These are phyloP conservation scores for Nannoperca australis DNA, from an alignment of 2,797 vertebrate species.

Conservation along the genomic window DNA sequence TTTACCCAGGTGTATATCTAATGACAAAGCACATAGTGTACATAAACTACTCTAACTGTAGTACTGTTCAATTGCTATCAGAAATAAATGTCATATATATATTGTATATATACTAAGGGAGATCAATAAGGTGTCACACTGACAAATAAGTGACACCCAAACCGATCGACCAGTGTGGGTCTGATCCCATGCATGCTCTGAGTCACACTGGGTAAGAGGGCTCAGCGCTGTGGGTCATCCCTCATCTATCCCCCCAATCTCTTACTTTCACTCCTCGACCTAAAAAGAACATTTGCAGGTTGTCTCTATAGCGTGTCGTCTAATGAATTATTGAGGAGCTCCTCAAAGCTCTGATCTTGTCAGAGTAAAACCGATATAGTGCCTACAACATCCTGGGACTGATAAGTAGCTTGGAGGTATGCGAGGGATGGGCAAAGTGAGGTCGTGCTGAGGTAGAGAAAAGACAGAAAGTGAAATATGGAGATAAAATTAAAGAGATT, in stretches of 20 bases:
- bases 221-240: slow-evolving; percentile 34
- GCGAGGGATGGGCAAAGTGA: slow-evolving; percentile 36
- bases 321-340: slow-evolving; percentile 75
- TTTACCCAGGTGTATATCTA: neutral
- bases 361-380: slow-evolving; percentile 59
- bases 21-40: neutral
- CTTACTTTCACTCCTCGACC: slow-evolving; percentile 39
- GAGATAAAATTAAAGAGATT: slow-evolving; percentile 24
- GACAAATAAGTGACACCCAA: slow-evolving; percentile 48
- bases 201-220: slow-evolving; percentile 1
- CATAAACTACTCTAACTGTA: neutral
- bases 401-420: slow-evolving; percentile 61
- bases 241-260: slow-evolving; percentile 55
- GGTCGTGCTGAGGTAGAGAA: slow-evolving; percentile 49
- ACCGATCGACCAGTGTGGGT: slow-evolving; percentile 20
- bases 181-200: slow-evolving; percentile 20
- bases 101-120: neutral
- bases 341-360: slow-evolving; percentile 73
- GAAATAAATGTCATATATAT: too few relatives aligned
- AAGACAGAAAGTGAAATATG: slow-evolving; percentile 7
- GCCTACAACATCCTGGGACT: slow-evolving; percentile 63
- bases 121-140: slow-evolving; percentile 48
- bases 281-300: slow-evolving; percentile 60
- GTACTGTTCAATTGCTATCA: too few relatives aligned
- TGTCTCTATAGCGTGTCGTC: slow-evolving; percentile 42